These are phyloP conservation scores for Galaxea fascicularis DNA, from an alignment of 92 coral and sea anemone species.

Conservation along the genomic window DNA sequence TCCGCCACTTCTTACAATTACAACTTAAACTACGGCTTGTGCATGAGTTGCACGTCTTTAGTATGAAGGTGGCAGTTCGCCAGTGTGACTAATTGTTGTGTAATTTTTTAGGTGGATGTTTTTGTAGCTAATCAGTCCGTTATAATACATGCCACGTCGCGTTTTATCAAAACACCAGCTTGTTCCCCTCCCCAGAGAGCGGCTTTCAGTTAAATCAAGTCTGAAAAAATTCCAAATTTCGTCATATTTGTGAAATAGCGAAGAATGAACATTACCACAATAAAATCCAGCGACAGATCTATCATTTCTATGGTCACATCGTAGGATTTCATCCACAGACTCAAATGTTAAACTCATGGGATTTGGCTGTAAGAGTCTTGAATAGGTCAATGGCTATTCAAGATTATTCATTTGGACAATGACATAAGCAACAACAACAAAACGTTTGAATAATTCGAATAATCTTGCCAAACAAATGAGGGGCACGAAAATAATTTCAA, in stretches of 20 bases:
- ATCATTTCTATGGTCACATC: not conserved
- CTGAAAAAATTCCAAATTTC: not conserved
- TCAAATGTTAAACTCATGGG: not conserved
- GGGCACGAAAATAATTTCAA: too few species aligned
- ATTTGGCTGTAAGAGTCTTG: not conserved
- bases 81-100: not conserved
- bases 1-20: not conserved
- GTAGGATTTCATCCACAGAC: not conserved
- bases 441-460: not conserved
- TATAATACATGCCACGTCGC: constrained; percentile 46
- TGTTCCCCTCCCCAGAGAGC: not conserved
- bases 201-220: not conserved
- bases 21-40: not conserved
- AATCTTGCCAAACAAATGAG: too few species aligned
- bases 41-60: not conserved
- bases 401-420: not conserved
- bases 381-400: not conserved
- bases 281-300: not conserved
- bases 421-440: constrained; percentile 1
- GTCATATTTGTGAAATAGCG: not conserved
- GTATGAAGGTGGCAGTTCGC: not conserved
- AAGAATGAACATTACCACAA: not conserved
- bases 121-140: constrained; percentile 32
- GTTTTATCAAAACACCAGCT: not conserved
- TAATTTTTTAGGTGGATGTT: constrained; percentile 6